Base-by-base conservation (phyloP, 2,797 vertebrate genomes). In the Diplodus puntazzo region DNA sequence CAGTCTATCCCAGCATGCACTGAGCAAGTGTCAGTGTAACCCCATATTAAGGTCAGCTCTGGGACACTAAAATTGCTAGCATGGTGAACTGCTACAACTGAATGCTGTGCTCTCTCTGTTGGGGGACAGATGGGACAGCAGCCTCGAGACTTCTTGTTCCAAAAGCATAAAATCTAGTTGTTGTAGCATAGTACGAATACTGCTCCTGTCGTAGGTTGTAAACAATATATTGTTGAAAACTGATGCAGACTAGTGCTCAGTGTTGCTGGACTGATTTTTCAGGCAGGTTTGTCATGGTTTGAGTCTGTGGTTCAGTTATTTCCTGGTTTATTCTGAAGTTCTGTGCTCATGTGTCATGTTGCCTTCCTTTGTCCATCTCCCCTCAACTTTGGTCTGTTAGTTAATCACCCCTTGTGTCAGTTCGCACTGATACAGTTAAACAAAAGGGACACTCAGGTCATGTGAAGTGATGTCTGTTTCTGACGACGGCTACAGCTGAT, bases 231-330 rank as follows among this genome's bases (percentile, higher is more conserved):
- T 21, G 59, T 13, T 63, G 46, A 59, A 59, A 69, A 18, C 49
- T 70, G 7, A 70, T 49, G 61, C 55, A 55, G 54, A n/a, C 61
- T 27, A 60, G 54, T 30, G 61, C 42, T 75, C 43, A 13, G 14
- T 23, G 54, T 21, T 70, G 25, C 75, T 70, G 53, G 46, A 64
- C 17, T 34, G 34, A 34, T 9, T 34, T 34, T 34, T 34, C 34
- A 34, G 34, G 8, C 34, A 34, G 34, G 34, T 34, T 34, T 34
- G 34, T 34, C 34, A 34, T 34, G 34, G 34, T 34, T 34, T 34
- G 34, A 9, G 34, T 34, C 7, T 9, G 34, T 9, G 34, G 34
- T 34, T 34, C 34, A 34, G 34, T 34, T 34, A 34, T 34, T 34
- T 34, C 8, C 6, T 34, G 30, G 30, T 34, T 34, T 34, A 34